Evolutionary conservation across 2,113 vertebrate genomes (phyloP).

Genomic region (Saccopteryx bilineata): DNA sequence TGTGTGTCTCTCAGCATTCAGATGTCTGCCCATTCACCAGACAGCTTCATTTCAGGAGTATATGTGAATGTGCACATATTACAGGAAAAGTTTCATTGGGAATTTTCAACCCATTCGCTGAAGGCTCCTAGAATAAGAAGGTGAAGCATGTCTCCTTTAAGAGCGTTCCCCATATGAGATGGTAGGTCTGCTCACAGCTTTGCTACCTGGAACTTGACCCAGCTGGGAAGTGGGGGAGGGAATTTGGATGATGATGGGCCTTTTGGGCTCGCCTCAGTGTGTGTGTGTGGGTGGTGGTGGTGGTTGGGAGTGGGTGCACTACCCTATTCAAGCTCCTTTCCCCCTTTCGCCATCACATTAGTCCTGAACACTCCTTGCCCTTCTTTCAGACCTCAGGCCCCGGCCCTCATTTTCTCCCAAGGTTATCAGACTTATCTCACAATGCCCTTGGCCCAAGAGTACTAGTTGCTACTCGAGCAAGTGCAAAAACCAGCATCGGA

Average conservation of each 20-base stretch:
- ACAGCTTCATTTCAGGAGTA: not conserved
- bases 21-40: not conserved
- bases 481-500: not conserved
- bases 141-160: not conserved
- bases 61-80: not conserved
- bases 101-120: not conserved
- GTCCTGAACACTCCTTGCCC: not conserved
- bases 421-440: not conserved
- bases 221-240: not conserved
- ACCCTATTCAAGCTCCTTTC: no score
- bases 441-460: not conserved
- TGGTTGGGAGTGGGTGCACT: not conserved
- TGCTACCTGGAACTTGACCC: not conserved
- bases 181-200: not conserved
- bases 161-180: not conserved
- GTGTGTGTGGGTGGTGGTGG: not conserved
- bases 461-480: accelerated
- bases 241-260: no score
- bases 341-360: accelerated
- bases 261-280: no score
- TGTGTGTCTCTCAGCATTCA: not conserved
- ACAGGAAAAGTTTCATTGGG: not conserved
- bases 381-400: accelerated
- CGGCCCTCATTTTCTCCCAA: not conserved
- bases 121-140: not conserved